Conservation (phyloP, 2,113 vertebrate species). For the Mus pahari region DNA sequence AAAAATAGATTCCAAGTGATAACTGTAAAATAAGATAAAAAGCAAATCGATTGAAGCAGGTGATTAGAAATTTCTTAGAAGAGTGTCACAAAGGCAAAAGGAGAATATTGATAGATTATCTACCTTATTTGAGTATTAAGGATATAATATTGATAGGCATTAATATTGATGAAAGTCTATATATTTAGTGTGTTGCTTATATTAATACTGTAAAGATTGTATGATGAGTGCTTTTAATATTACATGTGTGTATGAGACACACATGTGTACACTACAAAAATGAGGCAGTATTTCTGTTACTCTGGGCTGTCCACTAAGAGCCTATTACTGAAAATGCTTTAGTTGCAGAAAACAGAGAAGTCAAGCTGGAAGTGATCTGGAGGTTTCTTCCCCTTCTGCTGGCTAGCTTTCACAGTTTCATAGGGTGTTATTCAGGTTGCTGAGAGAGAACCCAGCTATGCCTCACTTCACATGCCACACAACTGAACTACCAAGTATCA, state of each 20-base stretch:
- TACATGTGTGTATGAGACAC: neutral
- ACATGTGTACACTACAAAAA: neutral
- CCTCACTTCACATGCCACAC: no score
- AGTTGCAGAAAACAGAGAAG: neutral
- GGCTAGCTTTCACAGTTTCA: neutral
- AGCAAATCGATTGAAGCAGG: neutral
- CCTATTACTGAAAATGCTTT: neutral
- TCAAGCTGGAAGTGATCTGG: neutral
- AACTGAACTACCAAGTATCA: neutral
- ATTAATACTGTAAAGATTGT: neutral
- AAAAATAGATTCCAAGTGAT: neutral
- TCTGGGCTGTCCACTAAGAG: neutral
- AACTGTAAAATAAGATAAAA: neutral
- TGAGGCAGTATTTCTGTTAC: neutral
- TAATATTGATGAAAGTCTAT: neutral
- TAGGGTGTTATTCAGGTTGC: neutral
- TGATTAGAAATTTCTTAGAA: neutral
- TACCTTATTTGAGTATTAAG: neutral
- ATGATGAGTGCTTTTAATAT: neutral
- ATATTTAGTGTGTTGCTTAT: neutral
- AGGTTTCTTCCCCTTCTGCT: neutral
- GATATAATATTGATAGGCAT: neutral
- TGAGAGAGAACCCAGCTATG: neutral
- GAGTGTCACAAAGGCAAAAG: neutral
- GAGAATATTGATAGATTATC: neutral